These are phyloP conservation scores for Galemys pyrenaicus DNA, from an alignment of 2,113 vertebrate genomes.

Conservation along the genomic window DNA sequence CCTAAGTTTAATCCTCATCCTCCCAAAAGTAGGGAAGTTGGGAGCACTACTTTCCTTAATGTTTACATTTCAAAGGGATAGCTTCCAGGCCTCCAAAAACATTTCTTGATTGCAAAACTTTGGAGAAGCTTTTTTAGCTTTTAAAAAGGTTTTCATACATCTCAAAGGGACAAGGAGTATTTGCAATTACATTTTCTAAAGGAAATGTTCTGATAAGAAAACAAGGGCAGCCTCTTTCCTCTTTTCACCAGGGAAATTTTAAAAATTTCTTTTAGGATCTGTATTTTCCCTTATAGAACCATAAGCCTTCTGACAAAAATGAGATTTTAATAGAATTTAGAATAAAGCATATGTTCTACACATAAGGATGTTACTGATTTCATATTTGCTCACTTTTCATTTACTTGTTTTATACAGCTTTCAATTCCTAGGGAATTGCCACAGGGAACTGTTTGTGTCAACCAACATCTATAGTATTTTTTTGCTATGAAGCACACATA, in stretches of 20 bases:
- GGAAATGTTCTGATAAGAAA: not conserved
- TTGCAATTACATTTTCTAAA: constrained; percentile 26
- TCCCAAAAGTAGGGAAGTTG: accelerated
- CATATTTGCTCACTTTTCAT: not conserved
- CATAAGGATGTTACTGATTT: not conserved
- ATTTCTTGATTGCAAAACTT: not conserved
- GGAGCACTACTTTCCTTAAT: not conserved
- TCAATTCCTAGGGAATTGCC: not conserved
- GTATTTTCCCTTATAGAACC: not conserved
- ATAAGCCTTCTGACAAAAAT: not conserved
- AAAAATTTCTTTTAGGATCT: not conserved
- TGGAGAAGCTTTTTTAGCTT: not conserved
- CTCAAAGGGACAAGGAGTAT: not conserved
- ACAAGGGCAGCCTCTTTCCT: too few species aligned
- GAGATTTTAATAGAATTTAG: not conserved
- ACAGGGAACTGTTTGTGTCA: not conserved
- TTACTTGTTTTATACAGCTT: not conserved
- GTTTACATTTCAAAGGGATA: constrained; percentile 10
- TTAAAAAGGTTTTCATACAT: not conserved
- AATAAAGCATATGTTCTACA: not conserved
- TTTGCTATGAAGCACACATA: not conserved
- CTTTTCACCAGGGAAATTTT: not conserved
- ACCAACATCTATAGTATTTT: not conserved
- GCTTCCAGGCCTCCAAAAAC: not conserved
- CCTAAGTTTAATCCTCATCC: not conserved